Base-by-base conservation (phyloP, 2,113 vertebrate genomes). In the Peromyscus maniculatus region DNA sequence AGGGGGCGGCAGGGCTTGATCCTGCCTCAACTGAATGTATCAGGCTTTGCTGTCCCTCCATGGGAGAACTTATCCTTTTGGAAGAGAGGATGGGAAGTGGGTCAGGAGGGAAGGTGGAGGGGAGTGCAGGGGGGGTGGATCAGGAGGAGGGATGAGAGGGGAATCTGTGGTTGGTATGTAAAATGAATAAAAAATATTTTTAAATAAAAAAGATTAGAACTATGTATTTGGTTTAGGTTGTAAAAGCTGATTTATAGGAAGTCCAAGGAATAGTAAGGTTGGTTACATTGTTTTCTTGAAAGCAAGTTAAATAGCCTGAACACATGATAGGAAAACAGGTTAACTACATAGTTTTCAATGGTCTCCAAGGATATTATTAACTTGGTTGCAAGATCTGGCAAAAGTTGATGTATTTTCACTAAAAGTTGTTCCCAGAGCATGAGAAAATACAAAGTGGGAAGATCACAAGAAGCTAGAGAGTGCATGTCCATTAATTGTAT, bases 361-460 rank as follows among this genome's bases (percentile, higher is more conserved):
- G 36, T 62, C 55, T 62, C 22, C 5, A 62, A 62, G 80, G 39
- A 84, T 28, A 43, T 62, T 62, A 39, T 39, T 62, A 62, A 84
- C 57, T 83, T 26, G 5, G 7, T 62, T 62, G 57, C 12, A 62
- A 84, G 57, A 22, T 84, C 80, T 84, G 57, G 24, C 57, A 84
- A 84, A 28, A 83, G 36, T 82, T 83, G 57, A 64, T 84, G 22
- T 43, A 84, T 64, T 62, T 62, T 43, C 57, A 84, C 22, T 62
- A 84, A 84, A 62, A 83, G 80, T 13, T 83, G 22, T 83, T 83
- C n/a, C 79, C 3, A 26, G 8, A 86, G 36, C 33, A 39, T 72
- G 77, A 97, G 72, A 80, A 91, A 95, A 93, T 83, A 87, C 28
- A 72, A 33, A 74, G 16, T 28, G 24, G 49, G 12, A 46, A 43